Evolutionary conservation across 2,113 vertebrate genomes (phyloP).

Genomic region (Ciconia stormi): DNA sequence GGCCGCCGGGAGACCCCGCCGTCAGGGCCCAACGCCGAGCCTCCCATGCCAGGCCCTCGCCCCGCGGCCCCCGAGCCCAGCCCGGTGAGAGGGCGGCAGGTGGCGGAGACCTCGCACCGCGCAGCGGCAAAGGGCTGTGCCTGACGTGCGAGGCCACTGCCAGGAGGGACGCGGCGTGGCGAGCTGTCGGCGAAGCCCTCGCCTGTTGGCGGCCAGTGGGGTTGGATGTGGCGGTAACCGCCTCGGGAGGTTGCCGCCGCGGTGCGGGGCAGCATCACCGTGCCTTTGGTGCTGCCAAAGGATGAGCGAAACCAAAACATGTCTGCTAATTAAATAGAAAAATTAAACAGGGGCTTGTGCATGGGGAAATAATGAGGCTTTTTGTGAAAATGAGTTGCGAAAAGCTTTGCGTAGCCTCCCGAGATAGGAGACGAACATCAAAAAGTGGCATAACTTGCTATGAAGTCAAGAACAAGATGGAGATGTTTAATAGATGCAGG

Average conservation of each 20-base stretch:
- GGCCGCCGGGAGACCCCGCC: background rate
- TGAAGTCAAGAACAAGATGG: fast-evolving
- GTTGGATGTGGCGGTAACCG: background rate
- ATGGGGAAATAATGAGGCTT: fast-evolving
- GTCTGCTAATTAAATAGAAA: background rate
- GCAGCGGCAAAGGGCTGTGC: background rate
- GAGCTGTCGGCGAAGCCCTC: background rate
- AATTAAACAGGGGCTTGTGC: too few relatives aligned
- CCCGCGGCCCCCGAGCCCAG: background rate
- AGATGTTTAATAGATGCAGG: background rate
- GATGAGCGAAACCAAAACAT: background rate
- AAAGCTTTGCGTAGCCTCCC: background rate
- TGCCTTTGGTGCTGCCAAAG: background rate
- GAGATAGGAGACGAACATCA: fast-evolving
- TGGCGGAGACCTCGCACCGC: background rate
- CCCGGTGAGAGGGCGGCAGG: background rate
- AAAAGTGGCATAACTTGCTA: background rate
- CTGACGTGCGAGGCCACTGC: background rate
- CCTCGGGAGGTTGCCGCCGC: fast-evolving
- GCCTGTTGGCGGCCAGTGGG: fast-evolving
- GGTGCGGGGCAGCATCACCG: background rate
- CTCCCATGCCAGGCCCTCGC: too few relatives aligned
- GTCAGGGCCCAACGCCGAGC: background rate
- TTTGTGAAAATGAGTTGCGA: background rate
- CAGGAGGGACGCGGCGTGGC: background rate